A percentile compares a stretch with the other conserved stretches of the same genome.
Conservation (phyloP, 2,113 vertebrate species). For the Bos indicus region DNA sequence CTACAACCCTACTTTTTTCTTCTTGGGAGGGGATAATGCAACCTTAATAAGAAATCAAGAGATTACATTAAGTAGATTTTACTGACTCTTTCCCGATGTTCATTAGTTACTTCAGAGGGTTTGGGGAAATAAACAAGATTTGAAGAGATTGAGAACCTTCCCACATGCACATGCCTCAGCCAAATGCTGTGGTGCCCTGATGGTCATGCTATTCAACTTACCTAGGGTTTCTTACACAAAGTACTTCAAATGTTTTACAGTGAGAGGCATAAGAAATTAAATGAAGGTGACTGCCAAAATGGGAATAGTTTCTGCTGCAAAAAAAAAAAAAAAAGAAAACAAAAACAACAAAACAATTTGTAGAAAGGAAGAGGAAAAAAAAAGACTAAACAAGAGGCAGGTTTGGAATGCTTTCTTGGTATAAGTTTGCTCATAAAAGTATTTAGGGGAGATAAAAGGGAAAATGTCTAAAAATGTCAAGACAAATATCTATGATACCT, state of each 20-base stretch:
- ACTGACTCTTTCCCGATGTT: background rate
- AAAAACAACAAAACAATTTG: background rate
- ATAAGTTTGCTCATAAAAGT: background rate
- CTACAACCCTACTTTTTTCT: background rate
- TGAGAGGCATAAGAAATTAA: slow-evolving; percentile 35
- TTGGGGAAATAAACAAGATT: background rate
- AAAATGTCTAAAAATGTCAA: background rate
- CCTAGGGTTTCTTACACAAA: background rate
- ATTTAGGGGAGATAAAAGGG: background rate
- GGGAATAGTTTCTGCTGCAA: background rate
- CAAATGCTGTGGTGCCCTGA: background rate
- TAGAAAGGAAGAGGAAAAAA: background rate
- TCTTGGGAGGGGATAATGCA: background rate
- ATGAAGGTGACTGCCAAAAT: background rate
- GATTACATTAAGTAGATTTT: background rate
- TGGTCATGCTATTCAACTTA: background rate
- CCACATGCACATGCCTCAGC: background rate
- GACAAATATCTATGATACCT: background rate
- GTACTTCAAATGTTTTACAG: background rate
- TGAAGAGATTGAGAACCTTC: background rate
- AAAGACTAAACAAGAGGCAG: background rate
- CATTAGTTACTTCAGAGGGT: background rate
- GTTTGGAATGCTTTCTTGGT: background rate
- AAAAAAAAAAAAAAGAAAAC: background rate
- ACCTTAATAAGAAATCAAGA: background rate